Base-by-base conservation (phyloP, 2,113 vertebrate species). In the Oreamnos americanus region DNA sequence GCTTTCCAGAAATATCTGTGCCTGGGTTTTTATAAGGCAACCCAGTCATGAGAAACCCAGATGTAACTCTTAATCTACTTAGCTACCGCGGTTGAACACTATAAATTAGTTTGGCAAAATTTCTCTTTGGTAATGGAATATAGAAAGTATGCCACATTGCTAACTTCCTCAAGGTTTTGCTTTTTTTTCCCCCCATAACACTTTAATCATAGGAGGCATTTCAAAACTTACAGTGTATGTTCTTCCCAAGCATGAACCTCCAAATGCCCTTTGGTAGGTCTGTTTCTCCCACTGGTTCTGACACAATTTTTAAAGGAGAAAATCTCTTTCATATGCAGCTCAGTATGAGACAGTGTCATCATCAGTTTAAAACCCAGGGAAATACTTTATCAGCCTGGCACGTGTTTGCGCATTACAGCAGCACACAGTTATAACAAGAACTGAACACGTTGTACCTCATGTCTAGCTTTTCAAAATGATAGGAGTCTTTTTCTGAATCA, bases 101-200 rank as follows among this genome's bases (percentile, higher is more conserved):
- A 10, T 90, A 92, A 90, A 92, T 95, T 74, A 96, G n/a, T 90
- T 95, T 60, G 96, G 26, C 51, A 58, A 94, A 97, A 87, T 90
- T 87, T 87, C 71, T 96, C 81, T 92, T 78, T 58, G 49, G 45
- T 87, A 95, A 55, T 55, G 62, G 79, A 89, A 83, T 91, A 55
- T 83, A 94, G 74, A 83, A 91, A 79, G 76, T 81, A n/a, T 74
- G 57, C 39, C 53, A 87, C 87, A 76, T 82, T 94, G 95, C 83
- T 90, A 90, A 93, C 94, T 82, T 95, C 64, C 19, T 93, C 36
- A 90, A 47, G 36, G 11, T 89, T 92, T 92, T 53, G 64, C 30
- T 33, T 14, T 49, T 62, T 45, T 82, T 86, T 45, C 14, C 33
- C 4, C 28, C 43, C n/a, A 30, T 74, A 95, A 86, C 16, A 47